Percentiles rank a stretch among this genome's conserved stretches.
These are phyloP conservation scores for Clitarchus hookeri DNA, from an alignment of 2,888 invertebrate genomes.

Conservation along the genomic window DNA sequence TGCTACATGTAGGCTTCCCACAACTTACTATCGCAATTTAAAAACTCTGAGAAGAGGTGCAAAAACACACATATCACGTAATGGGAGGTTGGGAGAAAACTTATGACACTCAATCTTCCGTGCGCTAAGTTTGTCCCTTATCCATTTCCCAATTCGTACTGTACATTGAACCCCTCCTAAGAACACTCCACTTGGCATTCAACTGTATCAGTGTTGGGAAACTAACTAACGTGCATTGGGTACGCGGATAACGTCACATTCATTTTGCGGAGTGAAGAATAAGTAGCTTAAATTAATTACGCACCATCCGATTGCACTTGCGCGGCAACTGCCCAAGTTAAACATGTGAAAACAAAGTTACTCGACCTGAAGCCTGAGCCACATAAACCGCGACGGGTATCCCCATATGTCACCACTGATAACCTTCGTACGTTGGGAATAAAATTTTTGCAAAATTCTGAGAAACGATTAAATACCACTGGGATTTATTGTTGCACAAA, in stretches of 20 bases:
- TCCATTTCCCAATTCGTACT: background rate
- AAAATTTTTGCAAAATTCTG: background rate
- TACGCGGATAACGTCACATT: background rate
- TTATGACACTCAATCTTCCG: background rate
- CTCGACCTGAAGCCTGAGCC: no score
- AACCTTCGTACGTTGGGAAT: background rate
- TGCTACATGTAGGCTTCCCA: background rate
- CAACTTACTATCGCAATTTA: background rate
- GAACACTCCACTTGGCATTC: background rate
- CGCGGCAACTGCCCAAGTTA: background rate
- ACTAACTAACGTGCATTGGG: background rate
- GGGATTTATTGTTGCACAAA: background rate
- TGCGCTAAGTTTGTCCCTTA: background rate
- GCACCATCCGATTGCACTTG: background rate
- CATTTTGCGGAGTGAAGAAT: background rate
- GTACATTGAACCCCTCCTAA: background rate
- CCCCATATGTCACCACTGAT: background rate
- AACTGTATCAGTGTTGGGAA: background rate
- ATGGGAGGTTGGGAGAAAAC: background rate
- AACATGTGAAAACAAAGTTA: no score
- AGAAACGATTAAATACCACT: background rate
- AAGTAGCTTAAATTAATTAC: background rate
- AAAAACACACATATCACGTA: background rate
- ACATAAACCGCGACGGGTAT: background rate
- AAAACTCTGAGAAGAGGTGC: background rate